Evolutionary conservation across 2,888 invertebrate species (phyloP), one percentile per base, ranked within the genome.

Genomic region (Athripsodes cinereus): DNA sequence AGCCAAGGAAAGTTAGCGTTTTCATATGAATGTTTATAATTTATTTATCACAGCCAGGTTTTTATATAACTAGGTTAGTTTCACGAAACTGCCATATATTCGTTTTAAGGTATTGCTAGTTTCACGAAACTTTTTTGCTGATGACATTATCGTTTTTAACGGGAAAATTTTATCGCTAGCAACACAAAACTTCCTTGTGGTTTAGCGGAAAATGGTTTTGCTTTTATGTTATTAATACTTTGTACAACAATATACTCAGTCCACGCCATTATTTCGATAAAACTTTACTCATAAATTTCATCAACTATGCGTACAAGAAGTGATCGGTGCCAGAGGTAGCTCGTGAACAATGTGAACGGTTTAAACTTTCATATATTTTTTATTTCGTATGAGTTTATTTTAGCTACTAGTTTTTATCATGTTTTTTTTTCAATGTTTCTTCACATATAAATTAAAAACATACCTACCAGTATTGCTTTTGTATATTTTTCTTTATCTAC

Each of bases 181-280:
- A 40, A 40, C 40, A 40, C 40, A 40, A 5, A 40, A 40, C n/a
- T 40, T 40, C 3, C n/a, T 40, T 16, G 40, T 13, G 40, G 13
- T 40, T 40, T 40, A 40, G 40, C 40, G 40, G 40, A 16, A 40
- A 40, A 40, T 40, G 40, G 40, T 40, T 40, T 40, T 40, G 40
- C n/a, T 13, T 40, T 40, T 40, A 40, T 40, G 16, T 40, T 40
- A 40, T 40, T 40, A 40, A 40, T 40, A 40, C 40, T 40, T 40
- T 5, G 40, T 26, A 40, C 13, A 40, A 40, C 40, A 40, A 40
- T 40, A 40, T 40, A 40, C n/a, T 31, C 31, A 6, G 31, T 31
- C 6, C 31, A 11, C 6, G 11, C 31, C 31, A 40, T 40, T 40
- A 40, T 40, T 40, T 40, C 40, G 40, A 40, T 40, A 40, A 40